Percentiles rank a stretch among this genome's conserved stretches.
Evolutionary conservation across 2,797 vertebrate genomes (phyloP).

Genomic region (Borostomias antarcticus): DNA sequence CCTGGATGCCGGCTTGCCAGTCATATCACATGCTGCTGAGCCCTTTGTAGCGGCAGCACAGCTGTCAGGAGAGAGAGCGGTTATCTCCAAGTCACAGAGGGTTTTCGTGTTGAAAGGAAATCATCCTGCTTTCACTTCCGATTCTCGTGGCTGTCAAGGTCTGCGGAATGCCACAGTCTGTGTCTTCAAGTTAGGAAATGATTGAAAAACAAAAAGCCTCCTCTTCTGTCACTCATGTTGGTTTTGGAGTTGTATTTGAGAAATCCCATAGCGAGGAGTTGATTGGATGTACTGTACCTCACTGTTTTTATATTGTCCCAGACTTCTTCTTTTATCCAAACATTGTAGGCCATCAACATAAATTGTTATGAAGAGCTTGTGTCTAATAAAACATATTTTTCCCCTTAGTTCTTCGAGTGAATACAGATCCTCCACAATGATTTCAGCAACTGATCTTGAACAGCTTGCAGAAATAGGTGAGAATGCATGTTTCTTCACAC

Average conservation of each 20-base stretch:
- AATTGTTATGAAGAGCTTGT: background rate
- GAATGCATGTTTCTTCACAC: no score
- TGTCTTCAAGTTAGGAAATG: background rate
- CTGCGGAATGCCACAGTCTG: background rate
- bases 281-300: no score
- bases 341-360: no score
- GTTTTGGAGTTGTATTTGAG: no score
- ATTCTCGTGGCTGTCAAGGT: background rate
- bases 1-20: background rate
- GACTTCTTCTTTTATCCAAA: no score
- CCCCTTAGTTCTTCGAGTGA: no score
- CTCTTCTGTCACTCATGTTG: no score
- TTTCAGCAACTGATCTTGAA: slow-evolving; percentile 66
- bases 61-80: background rate
- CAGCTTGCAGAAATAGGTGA: slow-evolving; percentile 75
- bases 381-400: background rate
- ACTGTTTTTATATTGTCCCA: no score
- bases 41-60: background rate
- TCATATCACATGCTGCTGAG: background rate
- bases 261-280: no score
- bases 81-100: slow-evolving; percentile 24
- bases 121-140: background rate
- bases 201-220: no score
- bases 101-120: slow-evolving; percentile 8
- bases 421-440: slow-evolving; percentile 42